Evolutionary conservation across 2,113 vertebrate genomes (phyloP), one percentile per base, ranked within the genome.

Genomic region (Rhegmatorhina hoffmannsi): DNA sequence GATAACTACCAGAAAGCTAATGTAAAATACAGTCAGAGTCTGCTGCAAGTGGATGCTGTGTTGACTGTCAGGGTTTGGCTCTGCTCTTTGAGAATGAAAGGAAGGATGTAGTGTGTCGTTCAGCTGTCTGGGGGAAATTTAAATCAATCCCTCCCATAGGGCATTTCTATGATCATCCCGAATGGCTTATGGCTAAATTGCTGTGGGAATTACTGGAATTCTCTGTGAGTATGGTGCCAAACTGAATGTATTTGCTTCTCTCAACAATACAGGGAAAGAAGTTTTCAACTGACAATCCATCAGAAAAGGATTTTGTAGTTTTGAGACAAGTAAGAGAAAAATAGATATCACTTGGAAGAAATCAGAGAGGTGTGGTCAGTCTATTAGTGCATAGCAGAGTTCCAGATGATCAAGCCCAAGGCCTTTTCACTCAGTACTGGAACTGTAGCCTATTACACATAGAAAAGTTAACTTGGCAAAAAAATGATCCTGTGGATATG

Each of bases 391-490:
- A 47, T 23, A 94, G 31, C 60, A 50, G 43, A 95, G 47, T 33
- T 38, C 63, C 50, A 82, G 44, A 64, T 56, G 82, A 92, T 84
- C 38, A 49, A 67, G 31, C 83, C 50, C 46, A 89, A 85, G 53
- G 31, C 44, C 49, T 31, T 90, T 87, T 95, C 84, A 93, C 53
- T 93, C 72, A 60, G 11, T 69, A 47, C 59, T 94, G 79, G 60
- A 92, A 72, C 25, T 68, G 84, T 50, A 95, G 59, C 56, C 63
- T 40, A 72, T 94, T 89, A 90, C 52, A 86, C 68, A 77, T 24
- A 91, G 50, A 81, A 93, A 94, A 96, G 64, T 82, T 74, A 79
- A 72, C 56, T 94, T 84, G 92, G 86, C 59, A 82, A 69, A 94
- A 46, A 84, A 74, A 28, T 2, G 2, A 36, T 64, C 24, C 17